Conservation (phyloP, 2,797 vertebrate genomes). For the Holocentrus rufus region DNA sequence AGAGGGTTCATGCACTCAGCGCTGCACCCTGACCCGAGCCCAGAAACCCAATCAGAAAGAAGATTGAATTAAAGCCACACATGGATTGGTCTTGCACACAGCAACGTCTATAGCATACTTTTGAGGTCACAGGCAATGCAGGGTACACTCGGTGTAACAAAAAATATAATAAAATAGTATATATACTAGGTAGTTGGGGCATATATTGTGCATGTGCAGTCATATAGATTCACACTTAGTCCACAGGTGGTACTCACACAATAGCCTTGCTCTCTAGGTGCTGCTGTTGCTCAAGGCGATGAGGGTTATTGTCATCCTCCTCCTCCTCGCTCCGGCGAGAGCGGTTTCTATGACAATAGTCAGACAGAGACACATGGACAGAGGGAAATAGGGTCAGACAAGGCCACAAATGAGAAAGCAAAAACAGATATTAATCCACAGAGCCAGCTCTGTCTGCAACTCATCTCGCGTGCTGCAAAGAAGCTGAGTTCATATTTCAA, state of each 20-base stretch:
- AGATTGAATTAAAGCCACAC: conserved; percentile 50
- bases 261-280: conserved; percentile 76
- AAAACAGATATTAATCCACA: not conserved
- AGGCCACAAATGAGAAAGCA: conserved; percentile 5
- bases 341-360: conserved; percentile 64
- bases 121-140: conserved; percentile 19
- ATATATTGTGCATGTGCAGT: not conserved
- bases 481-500: not conserved
- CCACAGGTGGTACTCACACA: conserved; percentile 73
- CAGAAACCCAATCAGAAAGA: conserved; percentile 45
- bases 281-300: conserved; percentile 64
- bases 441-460: not conserved
- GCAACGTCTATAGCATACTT: conserved; percentile 15
- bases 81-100: conserved; percentile 25
- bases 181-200: conserved; percentile 7
- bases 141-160: not conserved
- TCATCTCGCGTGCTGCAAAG: not conserved
- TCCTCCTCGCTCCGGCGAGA: conserved; percentile 67
- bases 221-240: not conserved
- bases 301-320: conserved; percentile 71
- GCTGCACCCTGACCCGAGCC: conserved; percentile 54
- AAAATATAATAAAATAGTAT: not conserved
- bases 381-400: conserved; percentile 4
- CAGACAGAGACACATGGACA: conserved; percentile 9
- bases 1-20: conserved; percentile 30